phyloP scores from a whole-genome alignment of 2,888 invertebrate genomes.

The Nymphalis polychloros region DNA sequence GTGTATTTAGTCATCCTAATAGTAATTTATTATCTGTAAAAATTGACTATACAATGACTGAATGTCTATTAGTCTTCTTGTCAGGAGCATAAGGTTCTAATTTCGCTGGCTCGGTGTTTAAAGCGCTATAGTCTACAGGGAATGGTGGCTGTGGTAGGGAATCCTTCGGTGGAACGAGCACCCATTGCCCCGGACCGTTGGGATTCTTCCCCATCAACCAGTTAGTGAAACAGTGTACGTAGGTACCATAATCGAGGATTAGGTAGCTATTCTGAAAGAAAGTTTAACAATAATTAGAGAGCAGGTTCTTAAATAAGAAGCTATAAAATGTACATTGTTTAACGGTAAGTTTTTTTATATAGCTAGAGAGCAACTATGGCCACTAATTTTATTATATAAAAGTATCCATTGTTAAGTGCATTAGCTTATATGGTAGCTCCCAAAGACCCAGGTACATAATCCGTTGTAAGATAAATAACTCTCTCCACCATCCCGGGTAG shows the following conservation, averaged over 20 bases:
- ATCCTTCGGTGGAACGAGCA: conserved; percentile 84
- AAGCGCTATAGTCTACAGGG: conserved; percentile 88
- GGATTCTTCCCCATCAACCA: conserved; percentile 88
- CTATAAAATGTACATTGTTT: too few relatives aligned
- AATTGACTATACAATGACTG: conserved; percentile 82
- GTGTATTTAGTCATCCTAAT: not conserved
- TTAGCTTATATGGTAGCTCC: too few relatives aligned
- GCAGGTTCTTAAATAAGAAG: too few relatives aligned
- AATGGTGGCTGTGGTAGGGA: conserved; percentile 82
- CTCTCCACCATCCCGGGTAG: too few relatives aligned
- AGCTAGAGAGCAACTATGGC: too few relatives aligned
- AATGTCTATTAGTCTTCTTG: conserved; percentile 85
- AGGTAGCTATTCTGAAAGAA: conserved; percentile 85
- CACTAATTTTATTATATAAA: too few relatives aligned
- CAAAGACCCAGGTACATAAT: too few relatives aligned
- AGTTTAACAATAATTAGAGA: too few relatives aligned
- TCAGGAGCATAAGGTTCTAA: conserved; percentile 86
- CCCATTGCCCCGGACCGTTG: conserved; percentile 88
- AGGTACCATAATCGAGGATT: conserved; percentile 85
- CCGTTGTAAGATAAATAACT: too few relatives aligned
- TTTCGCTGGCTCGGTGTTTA: conserved; percentile 86
- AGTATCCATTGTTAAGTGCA: too few relatives aligned
- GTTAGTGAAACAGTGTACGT: conserved; percentile 87
- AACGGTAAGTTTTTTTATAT: too few relatives aligned
- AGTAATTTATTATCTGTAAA: conserved; percentile 13